Conservation (phyloP, 2,888 invertebrate species). For the Cantharis rustica region DNA sequence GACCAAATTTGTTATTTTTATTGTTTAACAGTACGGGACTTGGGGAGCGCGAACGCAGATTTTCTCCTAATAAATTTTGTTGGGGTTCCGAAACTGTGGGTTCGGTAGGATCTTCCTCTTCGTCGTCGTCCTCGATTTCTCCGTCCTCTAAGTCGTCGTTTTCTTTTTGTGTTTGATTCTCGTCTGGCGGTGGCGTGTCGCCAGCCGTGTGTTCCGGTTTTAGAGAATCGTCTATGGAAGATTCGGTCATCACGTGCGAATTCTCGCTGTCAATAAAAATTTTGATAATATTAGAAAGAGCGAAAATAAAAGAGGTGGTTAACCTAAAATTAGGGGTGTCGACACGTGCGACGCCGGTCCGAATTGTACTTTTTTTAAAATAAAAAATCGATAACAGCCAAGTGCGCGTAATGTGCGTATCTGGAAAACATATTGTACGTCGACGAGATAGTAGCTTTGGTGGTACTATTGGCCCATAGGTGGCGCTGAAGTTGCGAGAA, state of each 20-base stretch:
- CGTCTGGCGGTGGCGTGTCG: not conserved
- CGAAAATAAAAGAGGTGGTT: not conserved
- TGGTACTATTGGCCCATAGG: not conserved
- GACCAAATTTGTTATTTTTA: slow-evolving; percentile 5
- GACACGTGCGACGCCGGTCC: not conserved
- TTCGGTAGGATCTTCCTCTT: slow-evolving; percentile 53
- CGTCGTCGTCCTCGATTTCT: slow-evolving; percentile 77
- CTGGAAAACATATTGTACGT: not conserved
- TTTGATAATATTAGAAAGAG: not conserved
- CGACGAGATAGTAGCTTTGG: not conserved
- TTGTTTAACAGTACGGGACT: not conserved
- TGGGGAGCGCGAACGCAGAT: not conserved
- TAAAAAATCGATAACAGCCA: not conserved
- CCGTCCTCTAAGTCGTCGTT: slow-evolving; percentile 82
- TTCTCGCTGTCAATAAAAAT: not conserved
- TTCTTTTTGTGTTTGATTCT: slow-evolving; percentile 30
- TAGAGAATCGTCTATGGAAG: not conserved
- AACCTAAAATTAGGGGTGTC: not conserved
- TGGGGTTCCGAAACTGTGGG: slow-evolving; percentile 44
- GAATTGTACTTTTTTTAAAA: not conserved
- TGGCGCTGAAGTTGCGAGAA: not conserved
- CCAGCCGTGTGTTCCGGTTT: not conserved
- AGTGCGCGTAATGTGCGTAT: not conserved
- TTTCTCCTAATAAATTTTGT: not conserved
- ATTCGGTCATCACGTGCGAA: not conserved